Base-by-base conservation (phyloP, 2,888 invertebrate genomes). In the Branchipolynoe longqiensis region DNA sequence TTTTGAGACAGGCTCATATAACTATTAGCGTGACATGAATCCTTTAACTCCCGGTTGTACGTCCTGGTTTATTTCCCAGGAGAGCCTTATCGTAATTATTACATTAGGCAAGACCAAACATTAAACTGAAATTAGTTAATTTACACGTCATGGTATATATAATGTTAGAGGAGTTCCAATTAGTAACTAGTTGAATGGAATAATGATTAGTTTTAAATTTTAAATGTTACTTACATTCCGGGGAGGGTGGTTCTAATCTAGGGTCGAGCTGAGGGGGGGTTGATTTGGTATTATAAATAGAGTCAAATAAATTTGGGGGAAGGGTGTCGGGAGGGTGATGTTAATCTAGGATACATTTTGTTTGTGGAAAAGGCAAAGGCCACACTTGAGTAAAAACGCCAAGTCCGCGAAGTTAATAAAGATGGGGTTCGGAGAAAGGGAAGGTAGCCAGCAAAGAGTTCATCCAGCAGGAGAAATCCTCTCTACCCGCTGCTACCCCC, bases 401-500 rank as follows among this genome's bases (percentile, higher is more conserved):
- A 48, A 48, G 78, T 48, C 78, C 41, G 54, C 78, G 54, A 78
- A 78, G 48, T 78, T 48, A 41, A 28, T n/a, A 33, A 25, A 18
- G 48, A 78, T 78, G 78, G 6, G 78, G 48, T 25, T 31, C 78
- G 18, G 78, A 78, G 2, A 33, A 22, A 41, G 48, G 22, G 48
- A 8, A 25, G 48, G 78, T 78, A 33, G 41, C 48, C n/a, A 33
- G 4, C 31, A 48, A 78, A 78, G 78, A 78, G 48, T 6, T 48
- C 38, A 6, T 48, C 48, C 78, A 25, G 12, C 33, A 48, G 25
- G 54, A 48, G 54, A 78, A 41, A 48, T 78, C 78, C 48, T 78
- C 41, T 82, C 83, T 85, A 88, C 54, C 87, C 87, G 86, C 88
- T 87, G 62, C 86, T 89, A 73, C 86, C 88, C 48, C 87, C 87